Evolutionary conservation across 2,113 vertebrate genomes (phyloP), one percentile per base, ranked within the genome.

Genomic region (Cryptotis parvus): DNA sequence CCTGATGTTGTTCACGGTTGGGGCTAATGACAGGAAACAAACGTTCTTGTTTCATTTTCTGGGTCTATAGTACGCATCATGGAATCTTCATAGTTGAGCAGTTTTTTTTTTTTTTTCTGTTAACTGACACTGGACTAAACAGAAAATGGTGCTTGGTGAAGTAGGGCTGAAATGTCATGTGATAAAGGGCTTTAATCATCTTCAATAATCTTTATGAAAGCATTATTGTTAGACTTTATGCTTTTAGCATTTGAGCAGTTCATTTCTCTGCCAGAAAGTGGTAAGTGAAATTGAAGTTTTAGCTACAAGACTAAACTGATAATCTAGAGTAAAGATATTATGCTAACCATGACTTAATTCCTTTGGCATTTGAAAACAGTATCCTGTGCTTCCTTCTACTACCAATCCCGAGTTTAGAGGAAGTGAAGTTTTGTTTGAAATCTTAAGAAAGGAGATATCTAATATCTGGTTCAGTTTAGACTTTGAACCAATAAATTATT

Each of bases 301-400:
- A 80, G 66, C 52, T 86, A 20, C 73, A 69, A 86, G 43, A 39
- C 45, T 92, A 78, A 90, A 92, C 65, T 79, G 35, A 94, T 91
- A 92, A n/a, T 93, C 68, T 77, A 92, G 66, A 77, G 49, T 68
- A 80, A 75, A 16, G 75, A 49, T 90, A 87, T 94, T 93, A 76
- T 89, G 72, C 45, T 86, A 66, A 93, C 68, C 7, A 26, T 84
- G 87, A 95, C 79, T 89, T 94, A 90, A 94, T 87, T 75, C 70
- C 69, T 55, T 11, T 43, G 89, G 86, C 84, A 91, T 93, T 69
- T 96, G 90, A 58, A 87, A 95, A 58, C 41, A 35, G 84, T 75
- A 49, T 92, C 18, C 35, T 55, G 39, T 39, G 39, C 70, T 83
- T 82, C 1, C 24, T 35, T 73, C 55, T 63, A 24, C 27, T 10